phyloP scores from a whole-genome alignment of 2,113 vertebrate species.

The Bubo bubo region DNA sequence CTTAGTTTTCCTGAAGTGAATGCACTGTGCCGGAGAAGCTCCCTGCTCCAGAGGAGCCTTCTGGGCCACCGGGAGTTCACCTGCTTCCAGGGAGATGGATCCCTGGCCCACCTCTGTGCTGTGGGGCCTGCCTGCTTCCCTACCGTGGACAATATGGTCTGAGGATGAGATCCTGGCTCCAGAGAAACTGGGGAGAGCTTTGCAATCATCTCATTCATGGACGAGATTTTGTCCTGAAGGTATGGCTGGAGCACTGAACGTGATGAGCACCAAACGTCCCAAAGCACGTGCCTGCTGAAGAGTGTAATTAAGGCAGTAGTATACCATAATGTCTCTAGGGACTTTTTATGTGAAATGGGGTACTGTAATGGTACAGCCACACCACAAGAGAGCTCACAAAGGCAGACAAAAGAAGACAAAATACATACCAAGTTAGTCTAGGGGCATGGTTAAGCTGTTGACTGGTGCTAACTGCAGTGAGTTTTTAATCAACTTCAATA shows the following conservation, averaged over 20 bases:
- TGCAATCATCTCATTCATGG: background rate
- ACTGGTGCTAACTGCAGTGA: fast-evolving
- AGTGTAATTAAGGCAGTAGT: background rate
- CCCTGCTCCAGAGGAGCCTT: background rate
- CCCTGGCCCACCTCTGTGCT: background rate
- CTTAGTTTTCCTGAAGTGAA: background rate
- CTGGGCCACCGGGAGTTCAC: background rate
- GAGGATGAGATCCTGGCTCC: background rate
- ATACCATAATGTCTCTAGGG: background rate
- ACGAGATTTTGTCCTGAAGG: background rate
- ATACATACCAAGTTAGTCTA: background rate
- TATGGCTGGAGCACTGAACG: background rate
- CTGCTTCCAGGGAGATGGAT: background rate
- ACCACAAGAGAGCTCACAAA: background rate
- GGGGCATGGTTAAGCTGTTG: background rate
- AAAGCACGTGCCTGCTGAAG: background rate
- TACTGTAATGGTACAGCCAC: background rate
- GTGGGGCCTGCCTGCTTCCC: background rate
- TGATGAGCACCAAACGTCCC: background rate
- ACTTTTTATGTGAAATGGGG: background rate
- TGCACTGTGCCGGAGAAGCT: fast-evolving
- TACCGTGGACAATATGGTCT: background rate
- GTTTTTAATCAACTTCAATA: background rate
- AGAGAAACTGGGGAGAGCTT: background rate
- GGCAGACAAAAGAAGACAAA: background rate